phyloP scores from a whole-genome alignment of 2,888 invertebrate species.

The Enoplolaimus lenunculus region DNA sequence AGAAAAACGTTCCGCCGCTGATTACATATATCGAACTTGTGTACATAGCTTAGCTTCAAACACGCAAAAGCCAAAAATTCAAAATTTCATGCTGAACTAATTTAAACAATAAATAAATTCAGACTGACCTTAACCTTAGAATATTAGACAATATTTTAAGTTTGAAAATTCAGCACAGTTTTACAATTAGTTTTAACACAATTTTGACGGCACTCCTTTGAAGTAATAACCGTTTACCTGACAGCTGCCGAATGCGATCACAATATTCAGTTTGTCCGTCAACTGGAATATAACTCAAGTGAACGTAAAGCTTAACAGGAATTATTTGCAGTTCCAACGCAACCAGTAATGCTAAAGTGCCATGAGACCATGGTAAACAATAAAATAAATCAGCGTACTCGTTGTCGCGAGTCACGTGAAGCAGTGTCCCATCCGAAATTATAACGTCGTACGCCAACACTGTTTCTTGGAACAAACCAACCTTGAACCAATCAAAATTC shows the following conservation, averaged over 20 bases:
- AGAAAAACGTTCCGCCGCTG: no score
- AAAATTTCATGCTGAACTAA: no score
- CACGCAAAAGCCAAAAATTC: no score
- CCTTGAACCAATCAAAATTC: conserved; percentile 35
- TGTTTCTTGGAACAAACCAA: conserved; percentile 56
- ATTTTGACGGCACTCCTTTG: no score
- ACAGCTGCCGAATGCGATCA: conserved; percentile 50
- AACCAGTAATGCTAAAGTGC: conserved; percentile 54
- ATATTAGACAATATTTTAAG: no score
- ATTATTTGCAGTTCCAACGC: conserved; percentile 53
- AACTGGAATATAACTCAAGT: conserved; percentile 53
- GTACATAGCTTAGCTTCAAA: no score
- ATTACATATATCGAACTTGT: no score
- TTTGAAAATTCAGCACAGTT: no score
- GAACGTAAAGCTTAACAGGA: conserved; percentile 53
- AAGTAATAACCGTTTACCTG: no score
- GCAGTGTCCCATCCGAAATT: conserved; percentile 52
- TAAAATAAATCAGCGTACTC: conserved; percentile 50
- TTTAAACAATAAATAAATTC: no score
- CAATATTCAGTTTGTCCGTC: conserved; percentile 53
- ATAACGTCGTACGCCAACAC: conserved; percentile 55
- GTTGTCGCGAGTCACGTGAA: conserved; percentile 50
- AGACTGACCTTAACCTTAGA: no score
- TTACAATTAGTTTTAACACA: no score
- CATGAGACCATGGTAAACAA: conserved; percentile 55